A percentile compares a stretch with the other conserved stretches of the same genome.
phyloP scores from a whole-genome alignment of 2,888 invertebrate genomes.

The Tolmerus cingulatus region DNA sequence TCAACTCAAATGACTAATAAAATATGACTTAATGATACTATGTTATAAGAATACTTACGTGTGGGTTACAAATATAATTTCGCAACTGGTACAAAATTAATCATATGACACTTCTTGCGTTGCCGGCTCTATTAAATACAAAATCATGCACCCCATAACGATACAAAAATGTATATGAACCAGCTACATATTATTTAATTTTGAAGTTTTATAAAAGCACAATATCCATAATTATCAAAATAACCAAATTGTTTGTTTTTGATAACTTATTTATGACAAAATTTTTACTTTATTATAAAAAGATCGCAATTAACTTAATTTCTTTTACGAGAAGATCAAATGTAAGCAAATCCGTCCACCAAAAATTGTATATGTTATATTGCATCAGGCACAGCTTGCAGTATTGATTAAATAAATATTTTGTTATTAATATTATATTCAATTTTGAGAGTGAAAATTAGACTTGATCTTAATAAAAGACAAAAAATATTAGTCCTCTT shows the following conservation, averaged over 20 bases:
- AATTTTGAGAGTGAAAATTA: background rate
- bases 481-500: background rate
- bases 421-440: background rate
- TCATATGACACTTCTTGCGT: too few relatives aligned
- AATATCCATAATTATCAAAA: background rate
- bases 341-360: background rate
- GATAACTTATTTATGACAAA: background rate
- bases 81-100: background rate
- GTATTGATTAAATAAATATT: background rate
- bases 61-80: background rate
- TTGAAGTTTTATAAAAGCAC: background rate
- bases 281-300: background rate
- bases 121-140: background rate
- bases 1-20: too few relatives aligned
- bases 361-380: too few relatives aligned
- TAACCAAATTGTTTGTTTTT: background rate
- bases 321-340: background rate
- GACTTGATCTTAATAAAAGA: background rate
- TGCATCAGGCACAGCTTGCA: too few relatives aligned
- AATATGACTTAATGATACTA: background rate
- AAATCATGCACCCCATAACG: background rate
- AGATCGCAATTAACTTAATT: background rate
- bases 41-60: background rate
- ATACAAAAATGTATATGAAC: background rate
- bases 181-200: background rate